These are phyloP conservation scores for Ganaspis brasiliensis DNA, from an alignment of 2,888 invertebrate genomes.

Conservation along the genomic window DNA sequence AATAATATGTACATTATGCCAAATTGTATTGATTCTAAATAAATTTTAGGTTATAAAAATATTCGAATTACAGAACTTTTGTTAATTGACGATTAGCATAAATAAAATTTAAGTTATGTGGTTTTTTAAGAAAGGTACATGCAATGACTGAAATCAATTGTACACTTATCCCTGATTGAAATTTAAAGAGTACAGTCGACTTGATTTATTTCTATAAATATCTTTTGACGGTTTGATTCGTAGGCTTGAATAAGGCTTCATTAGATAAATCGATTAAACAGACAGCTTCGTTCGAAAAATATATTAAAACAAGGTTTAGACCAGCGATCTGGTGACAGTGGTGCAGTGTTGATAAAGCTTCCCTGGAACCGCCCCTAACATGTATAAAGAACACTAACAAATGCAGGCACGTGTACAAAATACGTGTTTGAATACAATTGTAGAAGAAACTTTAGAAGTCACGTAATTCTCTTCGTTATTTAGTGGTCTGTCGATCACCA, in stretches of 20 bases:
- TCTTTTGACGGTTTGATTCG: conserved; percentile 3
- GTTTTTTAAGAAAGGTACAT: no score
- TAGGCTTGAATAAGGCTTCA: conserved; percentile 4
- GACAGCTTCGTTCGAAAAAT: conserved; percentile 46
- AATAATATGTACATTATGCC: no score
- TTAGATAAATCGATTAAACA: conserved; percentile 56
- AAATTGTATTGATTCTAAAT: no score
- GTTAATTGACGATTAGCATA: no score
- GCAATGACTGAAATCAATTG: no score
- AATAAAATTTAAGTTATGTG: no score
- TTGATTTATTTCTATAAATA: conserved; percentile 4
- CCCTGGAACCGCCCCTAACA: conserved; percentile 67
- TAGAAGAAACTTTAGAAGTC: conserved; percentile 28
- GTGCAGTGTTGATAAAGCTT: conserved; percentile 62
- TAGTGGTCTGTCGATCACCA: conserved; percentile 65
- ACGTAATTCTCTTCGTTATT: conserved; percentile 47
- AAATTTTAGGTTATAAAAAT: no score
- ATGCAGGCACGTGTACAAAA: conserved; percentile 20
- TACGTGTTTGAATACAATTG: conserved; percentile 20
- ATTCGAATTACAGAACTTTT: no score
- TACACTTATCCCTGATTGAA: no score
- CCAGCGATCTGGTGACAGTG: conserved; percentile 62
- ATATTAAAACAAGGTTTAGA: conserved; percentile 60
- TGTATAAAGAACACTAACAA: conserved; percentile 26
- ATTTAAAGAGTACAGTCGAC: no score